These are phyloP conservation scores for Gibbula magus DNA, from an alignment of 2,888 invertebrate genomes.

Conservation along the genomic window DNA sequence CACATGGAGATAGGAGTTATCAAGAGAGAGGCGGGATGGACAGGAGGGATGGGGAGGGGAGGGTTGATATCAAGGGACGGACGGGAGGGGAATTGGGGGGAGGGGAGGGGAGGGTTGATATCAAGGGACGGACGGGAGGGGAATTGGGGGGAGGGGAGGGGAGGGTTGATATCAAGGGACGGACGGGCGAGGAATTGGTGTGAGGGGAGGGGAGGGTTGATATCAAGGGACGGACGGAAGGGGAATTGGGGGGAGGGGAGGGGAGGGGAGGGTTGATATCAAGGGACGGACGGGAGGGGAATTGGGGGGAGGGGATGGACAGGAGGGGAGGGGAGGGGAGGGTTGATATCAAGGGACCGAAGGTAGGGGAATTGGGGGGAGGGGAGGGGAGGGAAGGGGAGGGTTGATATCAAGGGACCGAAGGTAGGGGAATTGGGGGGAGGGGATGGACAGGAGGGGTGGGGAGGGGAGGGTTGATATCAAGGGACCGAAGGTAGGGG, in stretches of 20 bases:
- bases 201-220: background rate
- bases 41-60: background rate
- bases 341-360: too few relatives aligned
- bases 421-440: too few relatives aligned
- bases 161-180: background rate
- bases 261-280: background rate
- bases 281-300: too few relatives aligned
- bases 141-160: background rate
- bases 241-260: background rate
- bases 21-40: background rate
- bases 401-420: too few relatives aligned
- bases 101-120: background rate
- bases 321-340: background rate
- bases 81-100: background rate
- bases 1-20: background rate
- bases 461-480: background rate
- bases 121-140: background rate
- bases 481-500: background rate
- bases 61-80: background rate
- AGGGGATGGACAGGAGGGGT: background rate
- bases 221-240: background rate
- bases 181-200: background rate
- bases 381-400: too few relatives aligned
- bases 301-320: too few relatives aligned
- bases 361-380: too few relatives aligned